A percentile compares a stretch with the other conserved stretches of the same genome.
Conservation (phyloP, 2,113 vertebrate genomes). For the Rhombomys opimus region DNA sequence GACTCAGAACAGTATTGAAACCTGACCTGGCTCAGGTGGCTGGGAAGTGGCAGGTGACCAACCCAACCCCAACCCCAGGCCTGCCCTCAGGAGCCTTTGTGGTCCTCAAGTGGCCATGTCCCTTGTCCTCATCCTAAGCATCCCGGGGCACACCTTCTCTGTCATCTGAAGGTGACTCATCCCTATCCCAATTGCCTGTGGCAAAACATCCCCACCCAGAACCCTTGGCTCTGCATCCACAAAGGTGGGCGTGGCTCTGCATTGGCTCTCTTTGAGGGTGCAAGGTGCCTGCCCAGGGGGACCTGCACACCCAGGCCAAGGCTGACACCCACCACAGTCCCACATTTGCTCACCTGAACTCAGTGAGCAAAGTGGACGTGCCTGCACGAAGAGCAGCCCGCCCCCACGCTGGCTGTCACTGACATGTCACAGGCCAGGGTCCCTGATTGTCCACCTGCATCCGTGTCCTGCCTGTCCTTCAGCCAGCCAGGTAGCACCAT, state of each 20-base stretch:
- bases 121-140: neutral
- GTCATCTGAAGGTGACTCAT: neutral
- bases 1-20: neutral
- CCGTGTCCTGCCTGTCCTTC: neutral
- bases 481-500: neutral
- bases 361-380: neutral
- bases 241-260: neutral
- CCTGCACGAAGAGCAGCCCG: neutral
- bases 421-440: neutral
- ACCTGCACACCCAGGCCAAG: rapidly evolving
- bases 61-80: neutral
- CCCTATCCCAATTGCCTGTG: neutral
- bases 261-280: neutral
- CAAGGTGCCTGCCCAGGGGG: neutral
- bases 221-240: neutral
- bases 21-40: neutral
- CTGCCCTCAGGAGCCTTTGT: neutral
- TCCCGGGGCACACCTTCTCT: neutral
- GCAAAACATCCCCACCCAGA: neutral
- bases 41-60: neutral
- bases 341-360: neutral
- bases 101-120: neutral
- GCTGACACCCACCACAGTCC: neutral
- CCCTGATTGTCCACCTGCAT: neutral
- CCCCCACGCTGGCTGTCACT: rapidly evolving